Evolutionary conservation across 2,797 vertebrate genomes (phyloP).

Genomic region (Sardinella longiceps): DNA sequence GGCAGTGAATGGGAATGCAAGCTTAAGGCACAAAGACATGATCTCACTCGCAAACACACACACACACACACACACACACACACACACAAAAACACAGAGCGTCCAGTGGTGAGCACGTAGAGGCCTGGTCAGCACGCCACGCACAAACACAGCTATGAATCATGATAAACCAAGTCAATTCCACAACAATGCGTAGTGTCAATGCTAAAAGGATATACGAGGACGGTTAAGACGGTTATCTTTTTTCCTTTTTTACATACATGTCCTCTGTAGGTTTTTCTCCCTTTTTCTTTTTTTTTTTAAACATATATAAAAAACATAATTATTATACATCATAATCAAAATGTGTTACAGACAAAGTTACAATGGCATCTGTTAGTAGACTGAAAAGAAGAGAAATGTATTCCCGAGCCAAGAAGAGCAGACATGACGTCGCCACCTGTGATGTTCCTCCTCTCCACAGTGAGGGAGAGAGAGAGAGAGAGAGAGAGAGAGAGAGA

Average conservation of each 20-base stretch:
- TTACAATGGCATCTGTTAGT: conserved; percentile 59
- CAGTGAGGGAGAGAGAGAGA: not conserved
- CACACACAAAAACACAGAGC: conserved; percentile 41
- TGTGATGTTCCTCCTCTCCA: not conserved
- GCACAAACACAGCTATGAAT: conserved; percentile 5
- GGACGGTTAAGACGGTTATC: not conserved
- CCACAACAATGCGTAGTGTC: conserved; percentile 26
- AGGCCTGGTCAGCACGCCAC: conserved; percentile 16
- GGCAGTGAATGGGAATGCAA: conserved; percentile 13
- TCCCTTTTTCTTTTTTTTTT: not conserved
- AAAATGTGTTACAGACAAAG: conserved; percentile 67
- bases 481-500: not conserved
- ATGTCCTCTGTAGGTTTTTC: conserved; percentile 36
- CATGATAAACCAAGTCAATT: conserved; percentile 9
- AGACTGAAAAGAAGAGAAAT: conserved; percentile 46
- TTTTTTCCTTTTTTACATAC: conserved; percentile 55
- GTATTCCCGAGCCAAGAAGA: not conserved
- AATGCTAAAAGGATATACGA: conserved; percentile 12
- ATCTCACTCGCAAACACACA: conserved; percentile 62
- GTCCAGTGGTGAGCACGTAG: not conserved
- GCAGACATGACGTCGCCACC: not conserved
- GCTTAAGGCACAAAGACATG: conserved; percentile 85
- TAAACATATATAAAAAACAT: not conserved
- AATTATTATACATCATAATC: conserved; percentile 47
- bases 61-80: conserved; percentile 50